These are phyloP conservation scores for Drosophila flavopinicola DNA, from an alignment of 2,888 invertebrate species.

Conservation along the genomic window DNA sequence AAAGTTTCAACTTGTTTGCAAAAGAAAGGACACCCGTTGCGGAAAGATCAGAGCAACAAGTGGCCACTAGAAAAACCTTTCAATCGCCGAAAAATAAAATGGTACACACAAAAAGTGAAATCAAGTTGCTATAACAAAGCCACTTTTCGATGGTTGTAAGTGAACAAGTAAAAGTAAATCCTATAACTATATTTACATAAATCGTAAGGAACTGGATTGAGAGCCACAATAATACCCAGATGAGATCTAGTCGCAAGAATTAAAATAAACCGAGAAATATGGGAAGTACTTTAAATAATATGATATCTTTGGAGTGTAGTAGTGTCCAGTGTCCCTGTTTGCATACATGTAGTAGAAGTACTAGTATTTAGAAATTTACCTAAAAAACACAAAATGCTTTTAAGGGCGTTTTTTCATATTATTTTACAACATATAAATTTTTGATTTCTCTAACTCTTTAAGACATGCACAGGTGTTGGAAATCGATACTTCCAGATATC, in stretches of 20 bases:
- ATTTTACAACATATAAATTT: no score
- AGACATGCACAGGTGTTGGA: neutral
- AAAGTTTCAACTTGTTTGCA: conserved; percentile 37
- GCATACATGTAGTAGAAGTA: no score
- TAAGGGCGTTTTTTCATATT: no score
- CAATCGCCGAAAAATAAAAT: conserved; percentile 42
- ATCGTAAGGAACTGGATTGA: neutral
- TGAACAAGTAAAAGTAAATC: conserved; percentile 6
- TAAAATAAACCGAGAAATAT: no score
- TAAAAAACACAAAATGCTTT: no score
- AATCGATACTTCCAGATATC: neutral
- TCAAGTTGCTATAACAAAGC: conserved; percentile 47
- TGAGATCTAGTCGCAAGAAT: no score
- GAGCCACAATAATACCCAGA: neutral
- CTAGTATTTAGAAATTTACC: no score
- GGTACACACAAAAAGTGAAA: conserved; percentile 28
- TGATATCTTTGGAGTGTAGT: no score
- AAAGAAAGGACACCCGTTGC: conserved; percentile 39
- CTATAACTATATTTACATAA: conserved; percentile 11
- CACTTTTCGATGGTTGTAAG: conserved; percentile 26
- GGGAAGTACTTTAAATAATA: no score
- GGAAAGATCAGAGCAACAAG: conserved; percentile 57
- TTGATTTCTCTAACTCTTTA: no score
- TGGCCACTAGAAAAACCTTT: conserved; percentile 58
- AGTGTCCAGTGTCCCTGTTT: no score